Evolutionary conservation across 2,888 invertebrate species (phyloP), one percentile per base, ranked within the genome.

Genomic region (Leptura quadrifasciata): DNA sequence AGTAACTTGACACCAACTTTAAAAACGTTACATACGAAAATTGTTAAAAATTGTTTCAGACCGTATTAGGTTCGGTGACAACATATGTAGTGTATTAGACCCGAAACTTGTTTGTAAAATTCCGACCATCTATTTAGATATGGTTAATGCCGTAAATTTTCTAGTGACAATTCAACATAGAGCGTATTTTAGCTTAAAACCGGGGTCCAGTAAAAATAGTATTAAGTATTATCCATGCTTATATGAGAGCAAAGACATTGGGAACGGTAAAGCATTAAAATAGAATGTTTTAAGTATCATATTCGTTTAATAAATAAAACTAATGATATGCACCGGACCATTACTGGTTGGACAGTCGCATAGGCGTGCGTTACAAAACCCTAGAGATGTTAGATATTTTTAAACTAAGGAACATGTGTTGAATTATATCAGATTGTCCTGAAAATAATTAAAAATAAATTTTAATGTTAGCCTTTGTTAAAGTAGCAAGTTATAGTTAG

Each of bases 41-140:
- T 63, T 64, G 64, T 64, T 72, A 21, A 54, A 72, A 72, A 20
- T 52, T 55, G 54, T 55, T 65, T 39, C 55, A 72, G 64, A 65
- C 58, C 58, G 58, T 39, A 71, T 63, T 61, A 65, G 75, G 67
- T 70, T 70, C 74, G 72, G 75, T 71, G 82, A 75, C 79, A 82
- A 80, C 80, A 78, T 82, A 78, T 80, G 80, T 80, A 74, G 79
- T 80, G 78, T 79, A 81, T 82, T 82, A 81, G 74, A 76, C 77
- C 74, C 79, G 70, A 79, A 82, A 82, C 81, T 81, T 81, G 82
- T 82, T 81, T 81, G 81, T 81, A 77, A 79, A 80, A 81, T 82
- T 81, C 80, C 81, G 79, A 80, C 79, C 77, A 76, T 74, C 79
- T 77, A 79, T 79, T 82, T 79, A 79, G 79, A 79, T 80, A 82